A percentile compares a stretch with the other conserved stretches of the same genome.
These are phyloP conservation scores for Hesperophylax magnus DNA, from an alignment of 1,140 invertebrate species.

Conservation along the genomic window DNA sequence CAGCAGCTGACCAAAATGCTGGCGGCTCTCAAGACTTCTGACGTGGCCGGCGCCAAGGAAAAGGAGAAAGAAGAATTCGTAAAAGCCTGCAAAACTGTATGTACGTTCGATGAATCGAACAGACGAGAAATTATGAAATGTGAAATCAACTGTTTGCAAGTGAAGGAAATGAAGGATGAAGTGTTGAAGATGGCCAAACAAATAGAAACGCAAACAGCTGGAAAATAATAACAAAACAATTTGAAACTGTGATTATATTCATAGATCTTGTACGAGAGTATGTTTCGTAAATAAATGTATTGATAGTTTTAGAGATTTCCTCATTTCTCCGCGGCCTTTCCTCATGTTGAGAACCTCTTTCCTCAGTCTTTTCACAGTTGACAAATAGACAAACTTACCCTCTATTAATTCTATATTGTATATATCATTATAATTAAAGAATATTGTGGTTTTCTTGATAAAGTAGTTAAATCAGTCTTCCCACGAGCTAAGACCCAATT, in stretches of 20 bases:
- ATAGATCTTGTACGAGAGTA: background rate
- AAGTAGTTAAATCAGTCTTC: no score
- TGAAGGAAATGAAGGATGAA: slow-evolving; percentile 16
- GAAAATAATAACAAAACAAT: slow-evolving; percentile 7
- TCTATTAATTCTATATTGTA: background rate
- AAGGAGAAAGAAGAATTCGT: background rate
- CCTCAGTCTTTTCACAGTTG: background rate
- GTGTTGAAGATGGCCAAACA: slow-evolving; percentile 27
- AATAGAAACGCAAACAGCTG: background rate
- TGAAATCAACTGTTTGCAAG: slow-evolving; percentile 2
- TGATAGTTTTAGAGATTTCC: slow-evolving; percentile 5
- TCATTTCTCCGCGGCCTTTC: no score
- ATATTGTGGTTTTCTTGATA: no score
- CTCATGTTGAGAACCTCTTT: slow-evolving; percentile 3
- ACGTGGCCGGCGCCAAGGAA: background rate
- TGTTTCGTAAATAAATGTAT: no score
- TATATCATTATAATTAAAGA: no score
- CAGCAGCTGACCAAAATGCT: slow-evolving; percentile 29
- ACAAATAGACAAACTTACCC: slow-evolving; percentile 2
- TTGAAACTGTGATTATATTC: background rate
- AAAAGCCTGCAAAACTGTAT: slow-evolving; percentile 31
- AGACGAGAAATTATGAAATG: background rate
- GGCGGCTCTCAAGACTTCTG: background rate
- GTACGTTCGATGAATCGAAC: background rate
- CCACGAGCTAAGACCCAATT: no score